A percentile compares a stretch with the other conserved stretches of the same genome.
These are phyloP conservation scores for Morelia viridis DNA, from an alignment of 2,797 vertebrate genomes.

Conservation along the genomic window DNA sequence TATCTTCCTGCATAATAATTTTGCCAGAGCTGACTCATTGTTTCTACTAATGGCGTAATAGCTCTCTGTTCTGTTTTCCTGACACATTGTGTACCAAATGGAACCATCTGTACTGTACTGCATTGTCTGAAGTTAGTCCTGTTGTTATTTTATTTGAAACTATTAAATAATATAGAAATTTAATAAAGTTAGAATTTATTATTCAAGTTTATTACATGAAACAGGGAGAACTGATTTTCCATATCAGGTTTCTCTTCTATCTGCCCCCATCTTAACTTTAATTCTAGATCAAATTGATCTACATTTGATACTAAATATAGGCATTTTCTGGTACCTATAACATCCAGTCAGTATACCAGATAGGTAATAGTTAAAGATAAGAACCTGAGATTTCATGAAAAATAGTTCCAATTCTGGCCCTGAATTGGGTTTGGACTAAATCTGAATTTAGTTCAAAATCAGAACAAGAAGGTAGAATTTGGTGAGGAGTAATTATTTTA, in stretches of 20 bases:
- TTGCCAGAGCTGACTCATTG: constrained; percentile 35
- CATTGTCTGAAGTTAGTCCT: background rate
- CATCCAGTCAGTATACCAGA: background rate
- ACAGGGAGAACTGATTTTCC: background rate
- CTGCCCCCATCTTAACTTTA: background rate
- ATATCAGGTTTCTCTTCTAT: background rate
- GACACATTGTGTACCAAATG: constrained; percentile 19
- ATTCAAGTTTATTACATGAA: background rate
- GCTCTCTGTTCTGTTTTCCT: constrained; percentile 15
- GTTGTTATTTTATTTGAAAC: background rate
- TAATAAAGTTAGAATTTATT: constrained; percentile 5
- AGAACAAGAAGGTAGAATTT: background rate
- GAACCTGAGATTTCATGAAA: background rate
- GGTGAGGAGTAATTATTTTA: background rate
- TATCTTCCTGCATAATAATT: constrained; percentile 13
- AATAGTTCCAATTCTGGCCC: background rate
- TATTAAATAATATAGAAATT: background rate
- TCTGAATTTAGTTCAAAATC: background rate
- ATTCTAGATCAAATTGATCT: background rate
- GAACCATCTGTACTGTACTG: constrained; percentile 20
- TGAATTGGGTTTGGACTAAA: background rate
- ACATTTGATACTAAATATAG: background rate
- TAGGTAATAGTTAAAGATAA: background rate
- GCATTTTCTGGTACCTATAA: background rate
- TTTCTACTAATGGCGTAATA: constrained; percentile 27